Evolutionary conservation across 2,888 invertebrate species (phyloP), one percentile per base, ranked within the genome.

Genomic region (Torymus aiolomorphi): DNA sequence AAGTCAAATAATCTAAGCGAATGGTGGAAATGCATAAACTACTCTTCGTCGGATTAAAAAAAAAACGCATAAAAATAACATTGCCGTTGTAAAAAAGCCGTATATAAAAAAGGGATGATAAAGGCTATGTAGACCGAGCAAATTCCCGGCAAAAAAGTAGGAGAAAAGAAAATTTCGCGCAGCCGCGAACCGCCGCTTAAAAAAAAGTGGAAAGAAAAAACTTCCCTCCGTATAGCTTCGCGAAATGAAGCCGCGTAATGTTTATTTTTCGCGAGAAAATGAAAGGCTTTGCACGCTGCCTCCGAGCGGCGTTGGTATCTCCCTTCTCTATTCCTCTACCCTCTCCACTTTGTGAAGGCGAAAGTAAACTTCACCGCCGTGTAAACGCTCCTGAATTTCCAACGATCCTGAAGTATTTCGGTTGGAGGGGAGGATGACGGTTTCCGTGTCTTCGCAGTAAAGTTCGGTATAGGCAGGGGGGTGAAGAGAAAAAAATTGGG

Each of bases 361-460:
- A 72, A 78, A 73, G 73, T 70, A 56, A 76, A 74, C 76, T 80
- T 80, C 67, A 42, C 56, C 42, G 20, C 75, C 49, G 66, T 66
- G 56, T 72, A 61, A 78, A 72, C 72, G 72, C 59, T 67, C 5
- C 8, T 66, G 61, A 78, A 78, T 54, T 73, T 56, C 24, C 24
- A 69, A 67, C 67, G 54, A 78, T 78, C 67, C 69, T 54, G 16
- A 73, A 69, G 54, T 78, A 61, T 62, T 56, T 73, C 14, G 20
- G 42, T 10, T 42, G 8, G 42, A 42, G 8, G 42, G 42, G 42
- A 10, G 8, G 31, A 42, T 42, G 42, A 8, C 8, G 8, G 42
- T 10, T 61, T 57, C 11, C 20, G 14, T 73, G 24, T 66, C 65
- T 59, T 71, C 66, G 31, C 61, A 10, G 13, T 18, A 20, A 31